Base-by-base conservation (phyloP, 2,888 invertebrate species). In the Stenurella melanura region DNA sequence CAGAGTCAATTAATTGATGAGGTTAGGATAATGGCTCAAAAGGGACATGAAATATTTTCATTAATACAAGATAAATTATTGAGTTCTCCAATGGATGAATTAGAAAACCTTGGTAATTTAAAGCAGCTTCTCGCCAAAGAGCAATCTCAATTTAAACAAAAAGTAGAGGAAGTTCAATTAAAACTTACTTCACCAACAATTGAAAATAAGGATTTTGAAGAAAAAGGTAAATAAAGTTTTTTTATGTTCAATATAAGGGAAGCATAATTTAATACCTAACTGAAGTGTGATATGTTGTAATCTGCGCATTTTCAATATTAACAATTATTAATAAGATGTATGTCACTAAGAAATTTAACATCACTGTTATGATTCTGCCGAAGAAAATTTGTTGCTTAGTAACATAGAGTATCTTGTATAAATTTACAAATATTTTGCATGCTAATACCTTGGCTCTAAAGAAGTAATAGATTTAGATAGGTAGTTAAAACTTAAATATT, bases 111-210 rank as follows among this genome's bases (percentile, higher is more conserved):
- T 6, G 90, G 91, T 0, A 86, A 88, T 0, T 87, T 93, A 9
- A 93, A 93, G 82, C 91, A 92, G 54, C 90, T 91, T 26, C 85
- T 94, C 1, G 91, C 93, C 67, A 93, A 93, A 78, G 95, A 96
- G 80, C 95, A 95, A 84, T 91, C 92, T 54, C 90, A 91, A 68
- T 96, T 97, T 86, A 95, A 95, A 81, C 94, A 93, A 76, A 95
- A 94, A 88, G 94, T 95, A 78, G 96, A 96, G 86, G 94, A 95
- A 81, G 93, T 96, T 73, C 96, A 97, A 86, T 87, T 95, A 34
- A 94, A 94, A 76, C 89, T 96, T 54, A 94, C 95, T 0, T 93
- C 94, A 0, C 92, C 94, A 0, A 92, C 92, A 0, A 88, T 93
- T 5, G 93, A 93, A 81, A 91, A 90, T 73, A 91, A 91, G 66